phyloP scores from a whole-genome alignment of 2,888 invertebrate genomes.

The Salpingus planirostris region DNA sequence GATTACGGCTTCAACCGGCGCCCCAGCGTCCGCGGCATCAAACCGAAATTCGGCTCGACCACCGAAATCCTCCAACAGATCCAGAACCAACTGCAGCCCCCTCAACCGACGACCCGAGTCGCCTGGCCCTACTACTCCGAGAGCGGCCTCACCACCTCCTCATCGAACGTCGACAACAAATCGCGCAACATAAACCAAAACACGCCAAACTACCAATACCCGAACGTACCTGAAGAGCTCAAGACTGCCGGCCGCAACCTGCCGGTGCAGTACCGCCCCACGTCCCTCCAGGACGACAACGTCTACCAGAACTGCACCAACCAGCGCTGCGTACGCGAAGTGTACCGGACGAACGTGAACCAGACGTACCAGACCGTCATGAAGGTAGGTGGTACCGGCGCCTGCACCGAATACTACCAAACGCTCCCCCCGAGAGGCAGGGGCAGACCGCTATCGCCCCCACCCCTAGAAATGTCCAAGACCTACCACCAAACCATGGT shows the following conservation, averaged over 20 bases:
- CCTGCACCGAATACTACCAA: constrained; percentile 34
- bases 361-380: constrained; percentile 29
- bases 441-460: constrained; percentile 59
- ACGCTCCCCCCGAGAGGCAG: constrained; percentile 33
- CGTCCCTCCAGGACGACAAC: constrained; percentile 34
- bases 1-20: constrained; percentile 84
- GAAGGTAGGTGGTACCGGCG: constrained; percentile 32
- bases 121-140: constrained; percentile 62
- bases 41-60: constrained; percentile 73
- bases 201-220: constrained; percentile 26
- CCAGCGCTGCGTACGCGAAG: constrained; percentile 24
- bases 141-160: constrained; percentile 44
- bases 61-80: constrained; percentile 75
- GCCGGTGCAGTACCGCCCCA: constrained; percentile 34
- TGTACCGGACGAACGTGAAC: constrained; percentile 29
- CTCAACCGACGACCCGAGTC: constrained; percentile 42
- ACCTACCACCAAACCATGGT: constrained; percentile 61
- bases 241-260: constrained; percentile 20
- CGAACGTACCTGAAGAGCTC: constrained; percentile 25
- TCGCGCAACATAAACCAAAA: constrained; percentile 29
- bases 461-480: constrained; percentile 50
- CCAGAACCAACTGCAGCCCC: constrained; percentile 57
- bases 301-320: constrained; percentile 49
- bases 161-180: constrained; percentile 30
- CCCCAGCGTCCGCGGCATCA: constrained; percentile 84